phyloP scores from a whole-genome alignment of 2,888 invertebrate species.

The Gymnosoma rotundatum region DNA sequence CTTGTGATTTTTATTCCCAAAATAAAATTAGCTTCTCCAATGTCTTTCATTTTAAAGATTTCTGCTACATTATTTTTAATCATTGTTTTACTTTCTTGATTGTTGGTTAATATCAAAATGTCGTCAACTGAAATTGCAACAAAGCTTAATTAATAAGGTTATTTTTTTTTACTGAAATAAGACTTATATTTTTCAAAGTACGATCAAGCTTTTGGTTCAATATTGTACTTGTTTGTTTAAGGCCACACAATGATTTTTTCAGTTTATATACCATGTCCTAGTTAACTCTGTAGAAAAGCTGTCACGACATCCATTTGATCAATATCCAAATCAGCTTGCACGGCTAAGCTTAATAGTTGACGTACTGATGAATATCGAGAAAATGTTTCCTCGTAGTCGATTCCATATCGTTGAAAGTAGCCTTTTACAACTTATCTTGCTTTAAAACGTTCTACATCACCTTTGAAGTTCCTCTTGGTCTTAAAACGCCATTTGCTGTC shows the following conservation, averaged over 20 bases:
- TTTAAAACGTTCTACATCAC: no score
- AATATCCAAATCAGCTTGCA: conserved; percentile 27
- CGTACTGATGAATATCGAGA: conserved; percentile 34
- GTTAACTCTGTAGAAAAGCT: conserved; percentile 52
- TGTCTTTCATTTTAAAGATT: conserved; percentile 53
- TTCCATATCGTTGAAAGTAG: neutral
- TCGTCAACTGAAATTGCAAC: no score
- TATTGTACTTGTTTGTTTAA: conserved; percentile 65
- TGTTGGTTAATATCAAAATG: no score
- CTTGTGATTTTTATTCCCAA: conserved; percentile 41
- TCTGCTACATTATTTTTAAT: conserved; percentile 1
- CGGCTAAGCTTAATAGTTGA: conserved; percentile 15
- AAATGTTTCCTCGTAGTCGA: conserved; percentile 45
- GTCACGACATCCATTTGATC: conserved; percentile 37
- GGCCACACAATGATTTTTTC: conserved; percentile 63
- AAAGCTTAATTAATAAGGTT: no score
- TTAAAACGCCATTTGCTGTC: conserved; percentile 61
- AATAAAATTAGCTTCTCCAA: conserved; percentile 34
- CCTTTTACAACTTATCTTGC: conserved; percentile 19
- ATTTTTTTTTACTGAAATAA: conserved; percentile 28
- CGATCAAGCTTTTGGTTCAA: conserved; percentile 61
- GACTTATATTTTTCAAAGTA: conserved; percentile 18
- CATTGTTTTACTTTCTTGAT: neutral
- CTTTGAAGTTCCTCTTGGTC: no score
- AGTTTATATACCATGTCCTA: conserved; percentile 53